These are phyloP conservation scores for Anoplolepis gracilipes DNA, from an alignment of 1,140 invertebrate genomes.

Conservation along the genomic window DNA sequence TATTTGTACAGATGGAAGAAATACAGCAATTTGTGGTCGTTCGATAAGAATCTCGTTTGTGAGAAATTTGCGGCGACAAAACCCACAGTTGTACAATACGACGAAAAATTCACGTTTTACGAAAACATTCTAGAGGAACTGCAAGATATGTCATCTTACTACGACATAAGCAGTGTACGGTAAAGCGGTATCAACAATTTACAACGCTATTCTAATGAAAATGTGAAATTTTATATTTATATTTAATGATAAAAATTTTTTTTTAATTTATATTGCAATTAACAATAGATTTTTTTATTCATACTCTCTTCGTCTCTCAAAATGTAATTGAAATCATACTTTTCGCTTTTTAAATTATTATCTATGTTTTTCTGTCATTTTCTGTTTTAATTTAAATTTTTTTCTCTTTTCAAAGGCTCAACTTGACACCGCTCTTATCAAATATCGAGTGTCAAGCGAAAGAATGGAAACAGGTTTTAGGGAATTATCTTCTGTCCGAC, in stretches of 20 bases:
- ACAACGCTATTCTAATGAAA: background rate
- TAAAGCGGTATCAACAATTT: constrained; percentile 56
- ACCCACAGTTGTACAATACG: constrained; percentile 91
- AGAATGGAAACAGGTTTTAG: constrained; percentile 91
- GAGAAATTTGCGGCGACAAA: constrained; percentile 91
- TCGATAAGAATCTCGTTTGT: constrained; percentile 91
- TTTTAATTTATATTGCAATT: background rate
- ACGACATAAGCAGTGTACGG: constrained; percentile 89
- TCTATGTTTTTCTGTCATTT: background rate
- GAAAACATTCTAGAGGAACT: constrained; percentile 91
- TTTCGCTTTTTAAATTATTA: background rate
- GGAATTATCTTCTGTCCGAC: constrained; percentile 87
- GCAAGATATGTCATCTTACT: constrained; percentile 86
- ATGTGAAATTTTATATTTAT: background rate
- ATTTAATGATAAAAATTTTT: too few species aligned
- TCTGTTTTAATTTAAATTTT: background rate
- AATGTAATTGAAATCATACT: background rate
- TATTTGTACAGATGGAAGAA: constrained; percentile 92
- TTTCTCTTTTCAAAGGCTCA: constrained; percentile 85
- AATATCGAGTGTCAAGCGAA: constrained; percentile 89
- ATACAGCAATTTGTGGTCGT: constrained; percentile 93
- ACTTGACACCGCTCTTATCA: constrained; percentile 88
- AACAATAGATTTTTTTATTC: background rate
- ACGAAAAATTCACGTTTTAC: constrained; percentile 94
- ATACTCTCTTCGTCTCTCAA: background rate